These are phyloP conservation scores for Sarcophaga subvicina DNA, from an alignment of 2,888 invertebrate species.

Conservation along the genomic window DNA sequence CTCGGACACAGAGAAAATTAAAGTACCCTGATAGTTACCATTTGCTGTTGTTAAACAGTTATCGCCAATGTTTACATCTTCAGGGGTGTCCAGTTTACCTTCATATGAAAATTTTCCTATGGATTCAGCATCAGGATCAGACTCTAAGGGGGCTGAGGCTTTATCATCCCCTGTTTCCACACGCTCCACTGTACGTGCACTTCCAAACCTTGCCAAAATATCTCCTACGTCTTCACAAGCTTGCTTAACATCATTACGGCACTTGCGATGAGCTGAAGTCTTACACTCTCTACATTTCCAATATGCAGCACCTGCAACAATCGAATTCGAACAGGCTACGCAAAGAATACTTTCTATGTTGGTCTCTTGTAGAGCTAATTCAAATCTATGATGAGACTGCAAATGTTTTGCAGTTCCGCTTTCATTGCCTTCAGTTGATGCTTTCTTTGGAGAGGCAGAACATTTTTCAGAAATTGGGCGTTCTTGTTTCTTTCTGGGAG, in stretches of 20 bases:
- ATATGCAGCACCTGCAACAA: constrained; percentile 77
- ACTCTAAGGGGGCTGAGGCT: constrained; percentile 57
- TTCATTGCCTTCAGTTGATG: constrained; percentile 28
- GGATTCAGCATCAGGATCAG: constrained; percentile 66
- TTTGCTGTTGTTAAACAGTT: background rate
- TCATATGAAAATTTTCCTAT: constrained; percentile 72
- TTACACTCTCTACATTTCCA: constrained; percentile 81
- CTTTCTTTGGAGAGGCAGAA: constrained; percentile 61
- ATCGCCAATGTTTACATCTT: background rate
- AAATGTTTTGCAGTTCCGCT: constrained; percentile 40
- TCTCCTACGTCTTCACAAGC: constrained; percentile 73
- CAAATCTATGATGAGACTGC: constrained; percentile 79
- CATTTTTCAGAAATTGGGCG: constrained; percentile 35
- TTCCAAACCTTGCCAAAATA: constrained; percentile 46
- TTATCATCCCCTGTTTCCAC: background rate
- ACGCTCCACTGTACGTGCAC: constrained; percentile 11
- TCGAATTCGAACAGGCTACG: constrained; percentile 75
- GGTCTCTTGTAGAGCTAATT: constrained; percentile 77
- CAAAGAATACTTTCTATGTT: constrained; percentile 72
- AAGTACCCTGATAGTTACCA: constrained; percentile 71
- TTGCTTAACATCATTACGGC: constrained; percentile 77
- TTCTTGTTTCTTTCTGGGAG: constrained; percentile 64
- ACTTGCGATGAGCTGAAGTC: constrained; percentile 78
- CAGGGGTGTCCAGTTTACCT: constrained; percentile 69
- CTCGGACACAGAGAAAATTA: constrained; percentile 71